A percentile compares a stretch with the other conserved stretches of the same genome.
phyloP scores from a whole-genome alignment of 2,797 vertebrate species.

The Hoplostethus atlanticus region DNA sequence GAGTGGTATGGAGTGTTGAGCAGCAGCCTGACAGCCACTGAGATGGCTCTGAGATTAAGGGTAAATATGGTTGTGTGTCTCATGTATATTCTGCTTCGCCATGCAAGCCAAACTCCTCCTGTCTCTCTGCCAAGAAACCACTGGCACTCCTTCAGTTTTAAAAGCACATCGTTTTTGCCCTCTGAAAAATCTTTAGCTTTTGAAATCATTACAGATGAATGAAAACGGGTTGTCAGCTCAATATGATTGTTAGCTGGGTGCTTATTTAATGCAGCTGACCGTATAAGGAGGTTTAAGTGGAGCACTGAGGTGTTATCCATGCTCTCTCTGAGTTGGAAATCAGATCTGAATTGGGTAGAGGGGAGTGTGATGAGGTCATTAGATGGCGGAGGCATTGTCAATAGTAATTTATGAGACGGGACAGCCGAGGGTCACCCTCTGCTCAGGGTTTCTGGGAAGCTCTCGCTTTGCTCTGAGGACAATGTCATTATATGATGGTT shows the following conservation, averaged over 20 bases:
- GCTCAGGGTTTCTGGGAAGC: not conserved
- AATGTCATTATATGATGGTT: not conserved
- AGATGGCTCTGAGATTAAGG: conserved; percentile 69
- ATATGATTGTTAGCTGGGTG: not conserved
- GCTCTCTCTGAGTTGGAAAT: not conserved
- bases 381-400: not conserved
- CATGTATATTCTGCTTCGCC: conserved; percentile 62
- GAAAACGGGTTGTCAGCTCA: conserved; percentile 12
- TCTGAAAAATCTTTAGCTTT: not conserved
- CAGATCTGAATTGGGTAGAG: not conserved
- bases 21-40: conserved; percentile 67
- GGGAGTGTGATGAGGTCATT: not conserved
- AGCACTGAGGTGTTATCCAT: not conserved
- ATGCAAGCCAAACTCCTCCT: conserved; percentile 26
- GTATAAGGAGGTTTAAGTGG: conserved; percentile 22
- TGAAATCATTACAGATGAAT: conserved; percentile 18
- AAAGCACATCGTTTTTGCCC: not conserved
- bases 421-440: too few relatives aligned
- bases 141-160: conserved; percentile 4
- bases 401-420: not conserved
- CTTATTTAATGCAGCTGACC: not conserved
- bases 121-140: conserved; percentile 27
- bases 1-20: conserved; percentile 64
- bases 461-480: not conserved
- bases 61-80: conserved; percentile 63